Conservation (phyloP, 2,797 vertebrate genomes). For the Phrynocephalus guinanensis region DNA sequence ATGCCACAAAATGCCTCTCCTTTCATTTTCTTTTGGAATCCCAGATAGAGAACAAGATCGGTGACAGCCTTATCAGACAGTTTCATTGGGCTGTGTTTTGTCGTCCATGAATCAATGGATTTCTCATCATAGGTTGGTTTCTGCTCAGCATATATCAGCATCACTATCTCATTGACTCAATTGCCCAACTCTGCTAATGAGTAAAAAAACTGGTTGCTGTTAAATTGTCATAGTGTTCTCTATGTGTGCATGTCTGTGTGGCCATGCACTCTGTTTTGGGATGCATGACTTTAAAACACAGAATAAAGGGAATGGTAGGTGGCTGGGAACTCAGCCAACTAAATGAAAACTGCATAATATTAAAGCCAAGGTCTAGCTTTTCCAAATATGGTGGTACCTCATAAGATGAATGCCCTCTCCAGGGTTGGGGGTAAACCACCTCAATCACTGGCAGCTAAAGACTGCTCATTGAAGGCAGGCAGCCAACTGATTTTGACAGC, state of each 20-base stretch:
- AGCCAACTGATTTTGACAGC: too few species aligned
- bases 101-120: conserved; percentile 68
- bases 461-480: too few species aligned
- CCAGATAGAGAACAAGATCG: conserved; percentile 56
- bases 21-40: conserved; percentile 61
- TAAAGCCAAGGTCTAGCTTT: too few species aligned
- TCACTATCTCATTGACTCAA: conserved; percentile 66
- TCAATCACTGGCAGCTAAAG: too few species aligned
- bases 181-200: conserved; percentile 14
- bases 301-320: conserved; percentile 33
- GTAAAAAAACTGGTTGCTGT: conserved; percentile 29
- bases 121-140: conserved; percentile 63
- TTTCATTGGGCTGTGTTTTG: conserved; percentile 64
- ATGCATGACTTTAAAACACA: conserved; percentile 18
- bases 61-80: conserved; percentile 65
- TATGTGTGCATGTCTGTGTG: conserved; percentile 24
- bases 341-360: too few species aligned
- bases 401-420: too few species aligned
- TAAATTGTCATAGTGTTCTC: conserved; percentile 42
- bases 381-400: too few species aligned
- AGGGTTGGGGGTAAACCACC: too few species aligned
- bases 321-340: too few species aligned
- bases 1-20: conserved; percentile 52
- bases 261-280: conserved; percentile 27
- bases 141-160: conserved; percentile 69